phyloP scores from a whole-genome alignment of 2,113 vertebrate species.

The Merops nubicus region DNA sequence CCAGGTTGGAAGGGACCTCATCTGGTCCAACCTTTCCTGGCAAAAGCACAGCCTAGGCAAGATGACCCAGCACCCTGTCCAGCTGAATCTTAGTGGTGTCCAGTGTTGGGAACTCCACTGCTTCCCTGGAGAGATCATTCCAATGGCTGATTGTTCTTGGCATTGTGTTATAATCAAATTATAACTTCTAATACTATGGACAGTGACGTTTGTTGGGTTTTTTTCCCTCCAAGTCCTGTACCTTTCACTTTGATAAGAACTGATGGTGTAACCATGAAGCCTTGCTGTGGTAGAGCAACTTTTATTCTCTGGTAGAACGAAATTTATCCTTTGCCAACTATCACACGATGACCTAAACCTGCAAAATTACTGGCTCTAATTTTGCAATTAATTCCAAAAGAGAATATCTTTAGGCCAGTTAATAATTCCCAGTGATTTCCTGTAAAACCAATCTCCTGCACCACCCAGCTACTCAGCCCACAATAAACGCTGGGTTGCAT shows the following conservation, averaged over 20 bases:
- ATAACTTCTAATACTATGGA: background rate
- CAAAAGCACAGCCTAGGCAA: background rate
- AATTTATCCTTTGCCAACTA: background rate
- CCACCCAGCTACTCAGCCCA: background rate
- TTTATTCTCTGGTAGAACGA: background rate
- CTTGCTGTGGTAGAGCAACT: background rate
- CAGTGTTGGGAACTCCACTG: background rate
- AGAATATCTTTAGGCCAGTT: background rate
- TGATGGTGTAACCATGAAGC: accelerated
- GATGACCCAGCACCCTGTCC: background rate
- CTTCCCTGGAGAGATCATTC: background rate
- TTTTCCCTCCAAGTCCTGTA: accelerated
- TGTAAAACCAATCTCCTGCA: background rate
- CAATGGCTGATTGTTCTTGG: background rate
- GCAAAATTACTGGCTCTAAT: background rate
- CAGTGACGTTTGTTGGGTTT: background rate
- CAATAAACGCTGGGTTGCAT: background rate
- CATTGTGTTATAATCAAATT: no score
- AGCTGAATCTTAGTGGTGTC: background rate
- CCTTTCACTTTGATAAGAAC: background rate
- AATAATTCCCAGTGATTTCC: background rate
- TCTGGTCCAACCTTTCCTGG: background rate
- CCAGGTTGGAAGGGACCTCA: background rate
- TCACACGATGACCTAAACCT: background rate
- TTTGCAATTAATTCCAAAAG: background rate